Evolutionary conservation across 2,113 vertebrate genomes (phyloP), one percentile per base, ranked within the genome.

Genomic region (Colinus virginianus): DNA sequence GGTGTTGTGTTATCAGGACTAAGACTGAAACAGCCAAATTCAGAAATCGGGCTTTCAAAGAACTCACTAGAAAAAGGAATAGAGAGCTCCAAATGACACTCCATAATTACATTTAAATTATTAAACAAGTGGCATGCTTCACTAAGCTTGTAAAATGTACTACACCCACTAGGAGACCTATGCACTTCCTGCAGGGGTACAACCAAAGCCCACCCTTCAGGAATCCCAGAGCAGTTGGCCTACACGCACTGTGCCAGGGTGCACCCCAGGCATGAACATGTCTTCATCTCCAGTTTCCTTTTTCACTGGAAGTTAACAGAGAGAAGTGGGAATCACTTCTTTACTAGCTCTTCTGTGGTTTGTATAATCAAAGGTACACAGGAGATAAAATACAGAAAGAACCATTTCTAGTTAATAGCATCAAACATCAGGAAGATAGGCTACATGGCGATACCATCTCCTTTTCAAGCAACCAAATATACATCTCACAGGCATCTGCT

Each of bases 161-260:
- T 51, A 43, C 1, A 1, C 43, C 43, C 48, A 42, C 86, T 56
- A 7, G 58, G 55, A 75, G 72, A 61, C 56, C 79, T 66, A 58
- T 28, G 49, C 25, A 7, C 5, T 0, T 0, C 7, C 0, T 19
- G 19, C 0, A 49, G 40, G 36, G 53, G 59, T 36, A 58, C 43
- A 78, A 58, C 7, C 13, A 66, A 49, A 21, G 36, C 25, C 26
- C 26, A 11, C 49, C 55, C 34, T 56, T 51, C 56, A 59, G 67
- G 55, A 10, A 85, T 19, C 23, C 19, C n/a, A 68, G 28, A 14
- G 62, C 28, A 91, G 25, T 6, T n/a, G 69, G 42, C 36, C 70
- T 51, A 17, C n/a, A 34, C 5, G 13, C 38, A 77, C 68, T 0
- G 0, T 26, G 28, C 6, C 3, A 1, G n/a, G 13, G 5, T 46